Conservation (phyloP, 2,797 vertebrate genomes). For the Scomberomorus guttatus region DNA sequence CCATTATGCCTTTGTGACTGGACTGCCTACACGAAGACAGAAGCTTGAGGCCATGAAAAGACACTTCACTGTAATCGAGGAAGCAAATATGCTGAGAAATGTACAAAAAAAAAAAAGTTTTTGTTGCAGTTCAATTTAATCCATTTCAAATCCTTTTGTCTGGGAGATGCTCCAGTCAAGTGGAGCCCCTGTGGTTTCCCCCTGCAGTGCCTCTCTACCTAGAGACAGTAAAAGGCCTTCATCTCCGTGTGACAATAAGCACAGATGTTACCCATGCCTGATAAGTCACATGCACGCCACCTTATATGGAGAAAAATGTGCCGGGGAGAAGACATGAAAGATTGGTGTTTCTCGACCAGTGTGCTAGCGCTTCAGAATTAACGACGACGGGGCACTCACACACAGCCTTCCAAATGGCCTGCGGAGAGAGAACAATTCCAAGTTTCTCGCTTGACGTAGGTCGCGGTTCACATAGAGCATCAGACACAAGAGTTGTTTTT, state of each 20-base stretch:
- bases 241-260: slow-evolving; percentile 86
- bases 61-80: slow-evolving; percentile 29
- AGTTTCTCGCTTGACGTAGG: not conserved
- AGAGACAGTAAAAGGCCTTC: slow-evolving; percentile 69
- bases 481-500: slow-evolving; percentile 23
- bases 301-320: slow-evolving; percentile 90
- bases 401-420: slow-evolving; percentile 44
- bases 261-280: slow-evolving; percentile 82
- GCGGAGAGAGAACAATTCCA: slow-evolving; percentile 32
- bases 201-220: slow-evolving; percentile 64
- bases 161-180: not conserved
- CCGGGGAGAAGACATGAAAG: slow-evolving; percentile 79
- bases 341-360: slow-evolving; percentile 75
- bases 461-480: slow-evolving; percentile 32
- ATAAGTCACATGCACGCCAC: slow-evolving; percentile 83
- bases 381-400: slow-evolving; percentile 54
- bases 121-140: slow-evolving; percentile 15
- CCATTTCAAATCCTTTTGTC: slow-evolving; percentile 28
- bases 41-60: slow-evolving; percentile 11
- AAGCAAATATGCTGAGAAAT: slow-evolving; percentile 1
- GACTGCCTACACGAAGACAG: slow-evolving; percentile 20
- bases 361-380: slow-evolving; percentile 77
- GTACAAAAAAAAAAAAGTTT: not conserved
- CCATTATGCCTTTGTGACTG: slow-evolving; percentile 34
- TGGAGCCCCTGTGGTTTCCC: slow-evolving; percentile 41